Evolutionary conservation across 2,797 vertebrate genomes (phyloP).

Genomic region (Propithecus deckenii): DNA sequence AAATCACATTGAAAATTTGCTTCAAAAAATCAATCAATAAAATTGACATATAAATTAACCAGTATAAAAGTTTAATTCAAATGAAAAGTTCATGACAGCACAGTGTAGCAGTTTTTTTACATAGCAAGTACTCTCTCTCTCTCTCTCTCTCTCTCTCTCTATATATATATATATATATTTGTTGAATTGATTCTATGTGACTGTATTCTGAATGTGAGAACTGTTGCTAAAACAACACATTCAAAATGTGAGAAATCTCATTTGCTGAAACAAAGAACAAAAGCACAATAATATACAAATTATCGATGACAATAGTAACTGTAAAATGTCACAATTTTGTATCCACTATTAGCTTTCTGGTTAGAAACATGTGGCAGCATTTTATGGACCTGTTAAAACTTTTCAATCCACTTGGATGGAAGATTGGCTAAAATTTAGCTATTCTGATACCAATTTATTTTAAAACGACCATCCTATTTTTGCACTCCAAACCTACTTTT

Average conservation of each 20-base stretch:
- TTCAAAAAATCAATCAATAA: slow-evolving; percentile 2
- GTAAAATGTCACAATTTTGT: background rate
- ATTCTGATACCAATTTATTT: background rate
- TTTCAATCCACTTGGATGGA: slow-evolving; percentile 20
- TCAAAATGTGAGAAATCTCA: slow-evolving; percentile 41
- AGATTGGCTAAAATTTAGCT: slow-evolving; percentile 8
- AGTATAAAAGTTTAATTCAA: background rate
- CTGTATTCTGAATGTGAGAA: slow-evolving; percentile 44
- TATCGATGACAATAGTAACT: background rate
- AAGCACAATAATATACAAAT: background rate
- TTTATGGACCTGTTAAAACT: background rate
- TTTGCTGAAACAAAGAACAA: slow-evolving; percentile 15
- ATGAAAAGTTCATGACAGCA: background rate
- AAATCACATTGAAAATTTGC: background rate
- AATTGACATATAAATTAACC: background rate
- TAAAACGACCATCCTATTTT: background rate
- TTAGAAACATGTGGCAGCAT: slow-evolving; percentile 31
- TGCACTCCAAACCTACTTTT: background rate
- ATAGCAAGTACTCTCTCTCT: background rate
- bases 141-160: background rate
- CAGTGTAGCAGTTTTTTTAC: background rate
- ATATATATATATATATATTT: background rate
- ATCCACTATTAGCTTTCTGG: background rate
- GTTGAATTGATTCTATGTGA: background rate
- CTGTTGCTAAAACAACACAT: slow-evolving; percentile 38